Evolutionary conservation across 2,888 invertebrate species (phyloP).

Genomic region (Thyatira batis): DNA sequence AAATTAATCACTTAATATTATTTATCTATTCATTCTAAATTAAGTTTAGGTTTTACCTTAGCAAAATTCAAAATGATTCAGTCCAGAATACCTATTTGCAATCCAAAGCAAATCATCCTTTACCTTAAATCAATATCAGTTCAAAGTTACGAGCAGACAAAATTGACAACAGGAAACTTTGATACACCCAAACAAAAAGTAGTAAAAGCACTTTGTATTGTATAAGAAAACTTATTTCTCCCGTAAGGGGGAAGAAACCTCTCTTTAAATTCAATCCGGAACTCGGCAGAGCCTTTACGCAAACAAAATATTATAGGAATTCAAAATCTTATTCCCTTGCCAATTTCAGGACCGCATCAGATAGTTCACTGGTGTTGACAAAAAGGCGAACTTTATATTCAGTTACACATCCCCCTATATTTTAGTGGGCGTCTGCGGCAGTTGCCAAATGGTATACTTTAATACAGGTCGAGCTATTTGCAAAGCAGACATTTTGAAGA

Average conservation of each 20-base stretch:
- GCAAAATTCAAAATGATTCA: too few species aligned
- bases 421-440: slow-evolving; percentile 44
- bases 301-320: slow-evolving; percentile 54
- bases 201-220: slow-evolving; percentile 39
- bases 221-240: slow-evolving; percentile 42
- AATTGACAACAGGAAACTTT: slow-evolving; percentile 35
- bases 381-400: slow-evolving; percentile 52
- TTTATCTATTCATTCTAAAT: too few species aligned
- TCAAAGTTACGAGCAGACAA: slow-evolving; percentile 29
- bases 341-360: slow-evolving; percentile 43
- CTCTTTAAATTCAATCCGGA: slow-evolving; percentile 57
- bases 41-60: too few species aligned
- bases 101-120: slow-evolving; percentile 5
- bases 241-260: slow-evolving; percentile 36
- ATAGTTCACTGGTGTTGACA: slow-evolving; percentile 44
- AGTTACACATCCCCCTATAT: slow-evolving; percentile 48
- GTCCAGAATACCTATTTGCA: background rate
- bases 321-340: slow-evolving; percentile 54
- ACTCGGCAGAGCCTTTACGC: slow-evolving; percentile 36
- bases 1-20: too few species aligned
- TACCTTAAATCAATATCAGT: slow-evolving; percentile 16
- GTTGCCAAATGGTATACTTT: slow-evolving; percentile 75
- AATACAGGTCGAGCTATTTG: slow-evolving; percentile 63
- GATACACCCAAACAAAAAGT: slow-evolving; percentile 45
- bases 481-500: slow-evolving; percentile 39